Percentiles rank a stretch among this genome's conserved stretches.
These are phyloP conservation scores for Epinotia ramella DNA, from an alignment of 2,888 invertebrate species.

Conservation along the genomic window DNA sequence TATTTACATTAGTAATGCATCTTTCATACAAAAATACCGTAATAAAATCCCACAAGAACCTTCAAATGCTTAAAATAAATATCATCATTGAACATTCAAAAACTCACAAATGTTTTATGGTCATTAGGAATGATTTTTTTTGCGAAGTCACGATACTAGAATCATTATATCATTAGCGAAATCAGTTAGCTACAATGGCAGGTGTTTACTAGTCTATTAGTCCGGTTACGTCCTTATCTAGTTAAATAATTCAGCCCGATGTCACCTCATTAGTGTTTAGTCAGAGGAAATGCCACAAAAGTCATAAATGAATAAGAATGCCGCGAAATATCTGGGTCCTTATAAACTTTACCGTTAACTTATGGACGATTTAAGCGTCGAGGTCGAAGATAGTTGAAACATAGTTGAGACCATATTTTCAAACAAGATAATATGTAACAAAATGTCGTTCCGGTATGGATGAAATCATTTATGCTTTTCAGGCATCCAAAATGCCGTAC, in stretches of 20 bases:
- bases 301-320: constrained; percentile 47
- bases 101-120: constrained; percentile 25
- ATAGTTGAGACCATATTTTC: background rate
- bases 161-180: constrained; percentile 42
- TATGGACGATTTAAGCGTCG: background rate
- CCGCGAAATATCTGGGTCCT: constrained; percentile 37
- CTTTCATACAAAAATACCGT: constrained; percentile 5
- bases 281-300: constrained; percentile 58
- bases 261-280: constrained; percentile 51
- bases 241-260: constrained; percentile 39
- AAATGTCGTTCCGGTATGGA: too few relatives aligned
- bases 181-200: constrained; percentile 6
- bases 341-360: constrained; percentile 9
- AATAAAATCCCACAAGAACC: constrained; percentile 5
- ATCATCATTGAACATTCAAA: constrained; percentile 19
- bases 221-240: constrained; percentile 28
- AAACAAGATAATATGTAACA: too few relatives aligned
- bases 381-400: background rate
- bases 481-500: too few relatives aligned
- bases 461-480: too few relatives aligned
- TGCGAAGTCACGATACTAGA: constrained; percentile 31
- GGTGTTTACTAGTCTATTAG: constrained; percentile 16
- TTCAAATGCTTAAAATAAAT: constrained; percentile 11
- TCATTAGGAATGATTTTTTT: constrained; percentile 31
- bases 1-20: constrained; percentile 28